Percentiles rank a stretch among this genome's conserved stretches.
Conservation (phyloP, 2,888 invertebrate species). For the Cheilosia vulpina region DNA sequence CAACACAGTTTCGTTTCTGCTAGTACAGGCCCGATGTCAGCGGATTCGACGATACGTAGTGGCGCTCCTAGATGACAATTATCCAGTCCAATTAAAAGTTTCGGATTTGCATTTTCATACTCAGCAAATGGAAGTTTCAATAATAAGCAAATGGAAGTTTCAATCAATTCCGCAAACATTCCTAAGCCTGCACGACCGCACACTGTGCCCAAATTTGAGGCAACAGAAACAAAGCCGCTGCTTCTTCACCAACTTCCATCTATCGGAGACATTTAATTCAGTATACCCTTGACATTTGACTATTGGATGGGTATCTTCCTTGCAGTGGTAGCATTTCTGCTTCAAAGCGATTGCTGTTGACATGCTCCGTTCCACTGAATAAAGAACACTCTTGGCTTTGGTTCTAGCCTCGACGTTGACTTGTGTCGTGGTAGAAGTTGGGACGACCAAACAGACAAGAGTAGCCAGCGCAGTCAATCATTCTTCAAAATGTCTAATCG, state of each 20-base stretch:
- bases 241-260: neutral
- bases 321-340: neutral
- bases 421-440: no score
- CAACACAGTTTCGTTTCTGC: no score
- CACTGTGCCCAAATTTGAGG: neutral
- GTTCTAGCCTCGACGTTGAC: no score
- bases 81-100: constrained; percentile 51
- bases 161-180: neutral
- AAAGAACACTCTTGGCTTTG: neutral
- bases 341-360: neutral
- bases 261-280: neutral
- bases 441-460: neutral
- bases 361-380: neutral
- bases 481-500: neutral
- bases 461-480: neutral
- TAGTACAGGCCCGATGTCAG: no score
- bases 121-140: neutral
- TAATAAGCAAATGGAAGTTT: neutral
- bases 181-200: neutral
- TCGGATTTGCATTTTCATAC: constrained; percentile 2
- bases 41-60: neutral
- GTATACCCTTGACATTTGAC: neutral
- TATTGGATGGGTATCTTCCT: neutral
- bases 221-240: no score
- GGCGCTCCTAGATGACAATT: neutral